Conservation (phyloP, 2,797 vertebrate genomes). For the Hephaestus fuliginosus region DNA sequence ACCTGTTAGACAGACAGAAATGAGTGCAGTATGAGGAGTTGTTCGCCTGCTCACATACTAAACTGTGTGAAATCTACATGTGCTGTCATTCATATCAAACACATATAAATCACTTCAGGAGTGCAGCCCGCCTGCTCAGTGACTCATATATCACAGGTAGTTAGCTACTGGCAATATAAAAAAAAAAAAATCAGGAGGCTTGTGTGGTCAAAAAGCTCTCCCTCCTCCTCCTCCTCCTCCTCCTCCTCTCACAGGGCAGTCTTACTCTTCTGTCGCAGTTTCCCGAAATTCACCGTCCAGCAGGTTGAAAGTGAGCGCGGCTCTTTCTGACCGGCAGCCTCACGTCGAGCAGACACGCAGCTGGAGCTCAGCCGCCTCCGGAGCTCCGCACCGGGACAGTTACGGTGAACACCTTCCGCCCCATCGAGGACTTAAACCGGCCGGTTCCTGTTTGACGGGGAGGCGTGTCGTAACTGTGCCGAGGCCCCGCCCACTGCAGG, state of each 20-base stretch:
- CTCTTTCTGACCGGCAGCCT: too few species aligned
- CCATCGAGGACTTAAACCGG: conserved; percentile 19
- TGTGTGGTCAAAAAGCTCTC: neutral
- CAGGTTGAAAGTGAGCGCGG: neutral
- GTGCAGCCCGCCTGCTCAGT: neutral
- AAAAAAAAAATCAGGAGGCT: too few species aligned
- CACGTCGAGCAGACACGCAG: neutral
- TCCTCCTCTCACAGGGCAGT: neutral
- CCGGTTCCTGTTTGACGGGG: conserved; percentile 47
- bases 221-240: neutral
- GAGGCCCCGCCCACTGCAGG: conserved; percentile 13
- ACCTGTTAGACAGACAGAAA: too few species aligned
- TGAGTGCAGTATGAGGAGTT: neutral
- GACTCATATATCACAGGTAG: neutral
- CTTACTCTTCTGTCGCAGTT: neutral
- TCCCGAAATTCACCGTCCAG: neutral
- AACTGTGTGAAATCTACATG: too few species aligned
- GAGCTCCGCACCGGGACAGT: rapidly evolving
- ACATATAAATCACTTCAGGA: neutral
- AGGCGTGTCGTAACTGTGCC: neutral
- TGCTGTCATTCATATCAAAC: neutral
- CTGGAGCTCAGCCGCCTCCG: rapidly evolving
- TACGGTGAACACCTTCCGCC: neutral
- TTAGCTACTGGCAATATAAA: too few species aligned
- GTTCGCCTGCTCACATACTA: too few species aligned